Conservation (phyloP, 92 coral and sea anemone genomes). For the Galaxea fascicularis region DNA sequence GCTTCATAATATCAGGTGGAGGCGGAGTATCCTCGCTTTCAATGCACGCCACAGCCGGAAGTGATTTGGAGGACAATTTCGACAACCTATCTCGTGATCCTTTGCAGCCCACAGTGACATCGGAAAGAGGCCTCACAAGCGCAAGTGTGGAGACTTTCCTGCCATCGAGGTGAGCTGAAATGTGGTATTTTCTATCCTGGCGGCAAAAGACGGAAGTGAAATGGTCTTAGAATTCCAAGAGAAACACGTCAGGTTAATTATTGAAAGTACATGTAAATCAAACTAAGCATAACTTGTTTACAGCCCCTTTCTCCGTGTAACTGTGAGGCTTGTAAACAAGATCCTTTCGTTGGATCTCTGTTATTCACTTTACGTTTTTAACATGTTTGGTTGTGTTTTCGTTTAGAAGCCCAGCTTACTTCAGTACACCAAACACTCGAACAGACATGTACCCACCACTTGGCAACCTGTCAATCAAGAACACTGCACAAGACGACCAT, state of each 20-base stretch:
- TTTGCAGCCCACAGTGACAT: constrained; percentile 42
- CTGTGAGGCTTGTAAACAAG: no score
- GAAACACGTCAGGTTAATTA: no score
- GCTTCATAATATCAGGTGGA: constrained; percentile 41
- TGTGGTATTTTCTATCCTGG: background rate
- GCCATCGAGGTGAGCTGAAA: constrained; percentile 27
- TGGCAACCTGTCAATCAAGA: constrained; percentile 64
- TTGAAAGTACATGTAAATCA: no score
- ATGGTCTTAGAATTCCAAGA: no score
- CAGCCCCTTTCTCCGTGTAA: no score
- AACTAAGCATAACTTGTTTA: no score
- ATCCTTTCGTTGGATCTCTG: no score
- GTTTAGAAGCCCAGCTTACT: constrained; percentile 46
- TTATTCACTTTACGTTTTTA: background rate
- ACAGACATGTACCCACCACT: constrained; percentile 67
- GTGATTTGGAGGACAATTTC: constrained; percentile 74
- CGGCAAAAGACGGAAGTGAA: no score
- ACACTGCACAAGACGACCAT: constrained; percentile 44
- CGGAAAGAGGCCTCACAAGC: constrained; percentile 49
- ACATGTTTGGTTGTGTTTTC: background rate
- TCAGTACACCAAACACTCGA: constrained; percentile 48
- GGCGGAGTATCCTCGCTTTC: constrained; percentile 53
- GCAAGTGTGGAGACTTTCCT: constrained; percentile 36
- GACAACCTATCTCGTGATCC: constrained; percentile 77
- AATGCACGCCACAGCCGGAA: constrained; percentile 76